phyloP scores from a whole-genome alignment of 1,140 invertebrate genomes.

The Neelides sp. region DNA sequence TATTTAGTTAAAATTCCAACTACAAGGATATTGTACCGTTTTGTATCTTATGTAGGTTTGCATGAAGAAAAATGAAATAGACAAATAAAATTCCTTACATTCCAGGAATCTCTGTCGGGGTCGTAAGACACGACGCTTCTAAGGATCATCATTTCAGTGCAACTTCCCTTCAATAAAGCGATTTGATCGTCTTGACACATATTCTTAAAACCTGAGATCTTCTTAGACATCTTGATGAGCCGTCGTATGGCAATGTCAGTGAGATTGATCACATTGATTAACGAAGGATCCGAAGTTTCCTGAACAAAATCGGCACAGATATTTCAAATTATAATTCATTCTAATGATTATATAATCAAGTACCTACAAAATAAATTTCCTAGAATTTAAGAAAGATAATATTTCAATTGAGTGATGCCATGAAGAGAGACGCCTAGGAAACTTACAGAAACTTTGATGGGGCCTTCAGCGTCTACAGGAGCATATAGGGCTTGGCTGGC shows the following conservation, averaged over 20 bases:
- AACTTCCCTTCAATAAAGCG: constrained; percentile 72
- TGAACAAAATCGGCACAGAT: constrained; percentile 11
- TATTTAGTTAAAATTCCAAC: too few species aligned
- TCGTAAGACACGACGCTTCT: constrained; percentile 78
- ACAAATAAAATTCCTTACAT: constrained; percentile 39
- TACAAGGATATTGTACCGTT: too few species aligned
- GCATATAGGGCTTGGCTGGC: constrained; percentile 68
- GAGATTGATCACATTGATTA: constrained; percentile 74
- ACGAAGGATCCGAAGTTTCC: constrained; percentile 45
- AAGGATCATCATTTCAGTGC: constrained; percentile 84
- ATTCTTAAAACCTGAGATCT: constrained; percentile 72
- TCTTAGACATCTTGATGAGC: constrained; percentile 83
- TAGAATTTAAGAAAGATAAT: neutral
- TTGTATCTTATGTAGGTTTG: too few species aligned
- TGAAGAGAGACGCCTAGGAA: too few species aligned
- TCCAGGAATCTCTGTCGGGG: constrained; percentile 68
- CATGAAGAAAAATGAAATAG: neutral
- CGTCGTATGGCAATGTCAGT: constrained; percentile 78
- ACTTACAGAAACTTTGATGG: constrained; percentile 20
- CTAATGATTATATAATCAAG: neutral
- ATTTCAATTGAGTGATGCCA: too few species aligned
- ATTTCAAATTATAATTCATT: neutral
- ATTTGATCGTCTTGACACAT: constrained; percentile 86
- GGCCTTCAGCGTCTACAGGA: constrained; percentile 38
- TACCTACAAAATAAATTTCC: constrained; percentile 3